Conservation (phyloP, 1,140 invertebrate genomes). For the Cydia splendana region DNA sequence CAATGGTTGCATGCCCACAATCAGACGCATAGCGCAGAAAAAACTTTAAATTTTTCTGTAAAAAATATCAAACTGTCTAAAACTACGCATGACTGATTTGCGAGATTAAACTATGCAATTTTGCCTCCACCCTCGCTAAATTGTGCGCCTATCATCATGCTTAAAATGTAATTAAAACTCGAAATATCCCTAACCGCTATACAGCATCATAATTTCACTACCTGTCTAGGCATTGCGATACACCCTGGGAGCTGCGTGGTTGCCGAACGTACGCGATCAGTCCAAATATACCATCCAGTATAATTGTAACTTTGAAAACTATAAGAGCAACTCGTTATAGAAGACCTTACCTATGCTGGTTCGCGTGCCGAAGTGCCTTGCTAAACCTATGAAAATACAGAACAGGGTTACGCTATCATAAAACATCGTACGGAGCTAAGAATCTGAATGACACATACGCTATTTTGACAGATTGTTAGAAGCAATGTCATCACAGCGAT, state of each 20-base stretch:
- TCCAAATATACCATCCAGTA: not conserved
- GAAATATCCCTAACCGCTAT: slow-evolving; percentile 8
- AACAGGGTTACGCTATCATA: not conserved
- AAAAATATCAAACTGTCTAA: not conserved
- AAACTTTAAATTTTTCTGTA: not conserved
- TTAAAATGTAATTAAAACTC: slow-evolving; percentile 15
- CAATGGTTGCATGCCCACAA: no score
- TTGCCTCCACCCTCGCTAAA: not conserved
- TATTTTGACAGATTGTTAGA: not conserved
- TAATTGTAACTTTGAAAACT: not conserved
- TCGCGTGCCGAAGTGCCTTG: not conserved
- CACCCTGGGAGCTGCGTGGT: not conserved
- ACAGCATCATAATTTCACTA: slow-evolving; percentile 4
- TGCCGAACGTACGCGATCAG: not conserved
- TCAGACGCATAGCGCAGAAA: not conserved
- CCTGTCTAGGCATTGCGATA: slow-evolving; percentile 18
- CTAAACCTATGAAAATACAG: not conserved
- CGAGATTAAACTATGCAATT: slow-evolving; percentile 5
- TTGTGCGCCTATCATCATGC: slow-evolving; percentile 16
- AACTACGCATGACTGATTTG: not conserved
- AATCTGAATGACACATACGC: not conserved
- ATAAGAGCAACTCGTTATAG: not conserved
- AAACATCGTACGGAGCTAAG: not conserved
- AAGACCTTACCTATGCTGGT: not conserved
- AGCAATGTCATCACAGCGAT: slow-evolving; percentile 72